Base-by-base conservation (phyloP, 2,888 invertebrate species). In the Zeuzera pyrina region DNA sequence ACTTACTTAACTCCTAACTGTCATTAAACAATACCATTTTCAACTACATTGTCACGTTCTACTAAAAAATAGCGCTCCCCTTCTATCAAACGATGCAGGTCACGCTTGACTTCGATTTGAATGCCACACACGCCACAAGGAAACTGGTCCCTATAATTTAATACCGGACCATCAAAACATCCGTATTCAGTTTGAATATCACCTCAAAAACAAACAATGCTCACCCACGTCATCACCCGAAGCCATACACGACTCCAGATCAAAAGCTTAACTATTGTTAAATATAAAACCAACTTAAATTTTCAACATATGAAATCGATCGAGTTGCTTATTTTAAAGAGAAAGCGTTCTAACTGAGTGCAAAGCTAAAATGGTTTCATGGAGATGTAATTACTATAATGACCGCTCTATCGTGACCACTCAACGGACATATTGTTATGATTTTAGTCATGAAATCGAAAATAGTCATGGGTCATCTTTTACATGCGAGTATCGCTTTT, bases 391-490 rank as follows among this genome's bases (percentile, higher is more conserved):
- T 78, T 76, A 73, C 69, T 65, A 57, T 72, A 70, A 73, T 76
- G 69, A 66, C 54, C 57, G 58, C 46, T 57, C 55, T 66, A 67
- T 73, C 74, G 71, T 72, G 76, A 71, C 68, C 69, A 60, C 54
- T 62, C 55, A 45, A 47, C 57, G 63, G 66, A 57, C 62, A 71
- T 65, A 70, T 76, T 71, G 73, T 73, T 76, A 72, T 66, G 67
- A 71, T 74, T 77, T 72, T 62, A 67, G 63, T 71, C 74, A 69
- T 76, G 74, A 67, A 73, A 71, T 73, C 67, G 66, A 66, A 69
- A 73, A 73, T 61, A 59, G 65, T 72, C 70, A 54, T 64, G 68
- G 74, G 73, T 76, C 77, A 70, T 66, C 64, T 52, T 44, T 41
- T 42, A 43, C 58, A 61, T 59, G 61, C 57, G 61, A 56, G 57